A percentile compares a stretch with the other conserved stretches of the same genome.
phyloP scores from a whole-genome alignment of 1,140 invertebrate species.

The Magallana angulata region DNA sequence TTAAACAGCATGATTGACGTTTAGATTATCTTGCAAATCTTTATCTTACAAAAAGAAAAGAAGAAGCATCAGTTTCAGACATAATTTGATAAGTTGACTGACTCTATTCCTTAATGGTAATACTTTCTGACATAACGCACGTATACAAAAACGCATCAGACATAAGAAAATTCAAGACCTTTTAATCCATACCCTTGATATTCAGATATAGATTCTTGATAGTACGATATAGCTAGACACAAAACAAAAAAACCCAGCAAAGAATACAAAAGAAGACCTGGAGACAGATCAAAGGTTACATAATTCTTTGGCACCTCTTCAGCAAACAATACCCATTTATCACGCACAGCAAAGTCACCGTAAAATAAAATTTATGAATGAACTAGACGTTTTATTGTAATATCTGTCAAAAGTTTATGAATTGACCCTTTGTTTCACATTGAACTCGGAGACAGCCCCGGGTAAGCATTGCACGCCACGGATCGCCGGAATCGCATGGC shows the following conservation, averaged over 20 bases:
- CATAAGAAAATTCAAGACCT: not conserved
- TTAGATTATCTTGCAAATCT: too few species aligned
- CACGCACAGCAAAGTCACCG: slow-evolving; percentile 7
- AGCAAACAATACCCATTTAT: slow-evolving; percentile 26
- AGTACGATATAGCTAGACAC: not conserved
- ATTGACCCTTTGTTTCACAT: not conserved
- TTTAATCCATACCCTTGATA: slow-evolving; percentile 29
- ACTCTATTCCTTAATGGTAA: not conserved
- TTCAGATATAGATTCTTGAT: not conserved
- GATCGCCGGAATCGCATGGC: slow-evolving; percentile 19
- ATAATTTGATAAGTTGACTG: too few species aligned
- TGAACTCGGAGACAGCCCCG: not conserved
- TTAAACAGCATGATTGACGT: too few species aligned
- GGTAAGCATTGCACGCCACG: slow-evolving; percentile 7
- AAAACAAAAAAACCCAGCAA: not conserved
- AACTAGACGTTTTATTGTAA: slow-evolving; percentile 28
- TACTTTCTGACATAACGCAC: not conserved
- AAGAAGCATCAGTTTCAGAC: too few species aligned
- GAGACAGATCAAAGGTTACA: slow-evolving; percentile 26
- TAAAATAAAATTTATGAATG: slow-evolving; percentile 30
- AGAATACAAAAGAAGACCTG: not conserved
- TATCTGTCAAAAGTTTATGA: slow-evolving; percentile 34
- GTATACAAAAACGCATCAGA: not conserved
- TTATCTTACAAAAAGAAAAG: too few species aligned
- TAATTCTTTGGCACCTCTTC: slow-evolving; percentile 36